A percentile compares a stretch with the other conserved stretches of the same genome.
phyloP scores from a whole-genome alignment of 2,113 vertebrate genomes.

The Spermophilus dauricus region DNA sequence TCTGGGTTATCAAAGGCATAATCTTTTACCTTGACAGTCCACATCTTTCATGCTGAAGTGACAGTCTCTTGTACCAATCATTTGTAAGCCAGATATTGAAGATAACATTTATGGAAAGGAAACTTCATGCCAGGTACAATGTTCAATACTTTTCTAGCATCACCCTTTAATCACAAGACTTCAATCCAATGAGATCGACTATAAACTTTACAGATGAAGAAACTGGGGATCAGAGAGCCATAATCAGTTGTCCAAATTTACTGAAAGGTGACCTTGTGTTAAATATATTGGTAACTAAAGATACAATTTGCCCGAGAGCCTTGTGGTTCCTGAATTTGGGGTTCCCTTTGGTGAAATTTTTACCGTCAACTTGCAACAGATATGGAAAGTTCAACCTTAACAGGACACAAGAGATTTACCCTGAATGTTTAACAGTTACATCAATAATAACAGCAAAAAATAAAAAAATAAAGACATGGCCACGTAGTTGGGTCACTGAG shows the following conservation, averaged over 20 bases:
- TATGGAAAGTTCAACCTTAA: background rate
- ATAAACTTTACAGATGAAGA: background rate
- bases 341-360: background rate
- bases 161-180: background rate
- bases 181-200: background rate
- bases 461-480: background rate
- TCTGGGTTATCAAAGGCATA: background rate
- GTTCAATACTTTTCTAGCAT: background rate
- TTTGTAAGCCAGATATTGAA: background rate
- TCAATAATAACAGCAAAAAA: background rate
- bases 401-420: background rate
- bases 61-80: background rate
- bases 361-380: background rate
- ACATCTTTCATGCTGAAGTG: background rate
- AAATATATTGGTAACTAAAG: background rate
- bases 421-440: background rate
- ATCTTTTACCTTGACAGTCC: too few species aligned
- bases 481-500: background rate
- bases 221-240: background rate
- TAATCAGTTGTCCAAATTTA: background rate
- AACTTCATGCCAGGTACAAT: background rate
- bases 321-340: background rate
- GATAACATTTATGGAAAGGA: background rate
- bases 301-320: background rate
- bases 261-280: background rate